A percentile compares a stretch with the other conserved stretches of the same genome.
These are phyloP conservation scores for Epinotia nisella DNA, from an alignment of 2,888 invertebrate genomes.

Conservation along the genomic window DNA sequence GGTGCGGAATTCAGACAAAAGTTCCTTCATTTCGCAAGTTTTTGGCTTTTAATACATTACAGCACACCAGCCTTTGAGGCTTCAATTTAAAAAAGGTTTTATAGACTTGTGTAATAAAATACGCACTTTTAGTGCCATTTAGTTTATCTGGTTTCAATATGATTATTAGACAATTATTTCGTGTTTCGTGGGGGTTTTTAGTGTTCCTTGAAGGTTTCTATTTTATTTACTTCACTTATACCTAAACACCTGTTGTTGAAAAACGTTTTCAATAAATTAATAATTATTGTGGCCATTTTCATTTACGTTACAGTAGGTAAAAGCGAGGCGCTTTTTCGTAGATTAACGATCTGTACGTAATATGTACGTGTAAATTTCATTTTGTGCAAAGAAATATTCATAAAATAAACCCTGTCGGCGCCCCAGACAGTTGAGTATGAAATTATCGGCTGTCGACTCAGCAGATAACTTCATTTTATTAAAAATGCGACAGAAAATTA, in stretches of 20 bases:
- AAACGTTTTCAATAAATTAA: too few species aligned
- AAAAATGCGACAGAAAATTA: slow-evolving; percentile 42
- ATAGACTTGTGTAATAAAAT: not conserved
- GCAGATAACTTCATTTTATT: slow-evolving; percentile 44
- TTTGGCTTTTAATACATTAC: slow-evolving; percentile 32
- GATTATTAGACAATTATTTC: too few species aligned
- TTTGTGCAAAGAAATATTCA: not conserved
- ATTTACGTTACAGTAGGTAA: too few species aligned
- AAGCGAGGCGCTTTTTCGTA: too few species aligned
- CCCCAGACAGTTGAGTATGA: slow-evolving; percentile 37
- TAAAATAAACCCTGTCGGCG: slow-evolving; percentile 12
- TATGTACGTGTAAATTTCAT: not conserved
- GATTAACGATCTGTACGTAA: too few species aligned
- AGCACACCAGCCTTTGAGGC: not conserved
- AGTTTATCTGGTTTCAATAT: too few species aligned
- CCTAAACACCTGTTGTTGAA: too few species aligned
- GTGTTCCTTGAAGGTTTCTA: too few species aligned
- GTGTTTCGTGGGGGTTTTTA: too few species aligned
- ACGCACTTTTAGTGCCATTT: not conserved
- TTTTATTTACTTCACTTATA: too few species aligned
- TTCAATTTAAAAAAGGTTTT: not conserved
- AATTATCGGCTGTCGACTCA: slow-evolving; percentile 41
- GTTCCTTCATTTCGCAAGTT: slow-evolving; percentile 62
- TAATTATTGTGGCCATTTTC: too few species aligned
- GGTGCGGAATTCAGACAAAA: slow-evolving; percentile 64